Percentiles rank a stretch among this genome's conserved stretches.
These are phyloP conservation scores for Amorpha juglandis DNA, from an alignment of 2,888 invertebrate species.

Conservation along the genomic window DNA sequence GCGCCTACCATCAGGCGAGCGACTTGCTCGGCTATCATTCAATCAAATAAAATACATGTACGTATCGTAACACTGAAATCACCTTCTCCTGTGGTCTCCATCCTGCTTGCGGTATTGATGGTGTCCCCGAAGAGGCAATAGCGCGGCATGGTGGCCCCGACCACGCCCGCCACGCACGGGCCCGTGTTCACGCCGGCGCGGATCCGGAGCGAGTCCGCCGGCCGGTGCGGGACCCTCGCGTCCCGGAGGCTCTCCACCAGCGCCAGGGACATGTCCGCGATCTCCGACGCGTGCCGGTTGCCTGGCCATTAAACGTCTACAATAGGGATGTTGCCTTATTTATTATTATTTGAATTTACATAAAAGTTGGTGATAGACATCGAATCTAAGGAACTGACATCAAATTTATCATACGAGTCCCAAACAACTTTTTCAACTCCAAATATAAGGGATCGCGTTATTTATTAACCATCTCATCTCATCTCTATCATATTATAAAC, in stretches of 20 bases:
- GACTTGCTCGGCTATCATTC: too few relatives aligned
- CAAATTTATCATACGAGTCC: too few relatives aligned
- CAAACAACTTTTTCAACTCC: too few relatives aligned
- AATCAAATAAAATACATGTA: too few relatives aligned
- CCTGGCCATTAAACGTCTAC: conserved; percentile 54
- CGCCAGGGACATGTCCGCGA: conserved; percentile 85
- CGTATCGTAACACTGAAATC: conserved; percentile 23
- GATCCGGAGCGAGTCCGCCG: conserved; percentile 74
- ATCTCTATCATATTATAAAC: too few relatives aligned
- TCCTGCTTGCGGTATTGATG: conserved; percentile 86
- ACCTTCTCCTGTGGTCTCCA: conserved; percentile 86
- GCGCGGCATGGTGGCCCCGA: conserved; percentile 85
- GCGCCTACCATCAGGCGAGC: too few relatives aligned
- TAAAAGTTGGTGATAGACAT: too few relatives aligned
- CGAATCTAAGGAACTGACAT: too few relatives aligned
- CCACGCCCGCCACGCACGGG: conserved; percentile 86
- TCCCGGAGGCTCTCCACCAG: conserved; percentile 79
- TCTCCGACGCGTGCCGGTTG: conserved; percentile 84
- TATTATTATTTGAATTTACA: too few relatives aligned
- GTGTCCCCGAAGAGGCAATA: conserved; percentile 86
- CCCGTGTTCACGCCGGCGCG: conserved; percentile 86
- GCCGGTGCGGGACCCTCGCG: conserved; percentile 82
- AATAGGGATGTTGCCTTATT: too few relatives aligned
- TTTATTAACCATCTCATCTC: too few relatives aligned
- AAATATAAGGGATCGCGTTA: too few relatives aligned